Percentiles rank a stretch among this genome's conserved stretches.
phyloP scores from a whole-genome alignment of 35 echinoderm and acorn worm species.

The Hemicentrotus pulcherrimus region DNA sequence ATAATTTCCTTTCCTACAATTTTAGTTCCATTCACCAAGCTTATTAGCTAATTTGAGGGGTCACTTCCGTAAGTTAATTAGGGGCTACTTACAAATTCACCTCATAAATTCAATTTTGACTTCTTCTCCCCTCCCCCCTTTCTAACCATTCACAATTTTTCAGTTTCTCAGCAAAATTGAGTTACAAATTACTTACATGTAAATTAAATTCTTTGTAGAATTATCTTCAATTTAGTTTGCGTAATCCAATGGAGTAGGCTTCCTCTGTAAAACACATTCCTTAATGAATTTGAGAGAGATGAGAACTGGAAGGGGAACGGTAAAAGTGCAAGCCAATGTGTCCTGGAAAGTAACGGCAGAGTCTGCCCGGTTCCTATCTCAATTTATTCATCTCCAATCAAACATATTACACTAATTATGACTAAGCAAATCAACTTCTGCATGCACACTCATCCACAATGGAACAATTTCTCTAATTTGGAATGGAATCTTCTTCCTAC shows the following conservation, averaged over 20 bases:
- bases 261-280: not conserved
- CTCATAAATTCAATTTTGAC: not conserved
- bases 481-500: conserved; percentile 8
- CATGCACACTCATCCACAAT: conserved; percentile 5
- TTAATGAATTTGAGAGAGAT: not conserved
- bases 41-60: not conserved
- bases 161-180: not conserved
- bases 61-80: conserved; percentile 5
- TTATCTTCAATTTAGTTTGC: conserved; percentile 8
- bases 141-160: not conserved
- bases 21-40: not conserved
- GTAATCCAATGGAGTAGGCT: not conserved
- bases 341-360: not conserved
- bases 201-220: conserved; percentile 13
- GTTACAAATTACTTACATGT: not conserved
- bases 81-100: conserved; percentile 10
- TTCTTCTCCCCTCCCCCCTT: not conserved
- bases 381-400: conserved; percentile 4
- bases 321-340: not conserved
- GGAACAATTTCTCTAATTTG: conserved; percentile 29
- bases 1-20: not conserved
- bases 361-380: not conserved
- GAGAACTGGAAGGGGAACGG: not conserved
- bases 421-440: conserved; percentile 16
- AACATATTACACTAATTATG: conserved; percentile 14